Evolutionary conservation across 2,113 vertebrate species (phyloP), one percentile per base, ranked within the genome.

Genomic region (Microtus richardsoni): DNA sequence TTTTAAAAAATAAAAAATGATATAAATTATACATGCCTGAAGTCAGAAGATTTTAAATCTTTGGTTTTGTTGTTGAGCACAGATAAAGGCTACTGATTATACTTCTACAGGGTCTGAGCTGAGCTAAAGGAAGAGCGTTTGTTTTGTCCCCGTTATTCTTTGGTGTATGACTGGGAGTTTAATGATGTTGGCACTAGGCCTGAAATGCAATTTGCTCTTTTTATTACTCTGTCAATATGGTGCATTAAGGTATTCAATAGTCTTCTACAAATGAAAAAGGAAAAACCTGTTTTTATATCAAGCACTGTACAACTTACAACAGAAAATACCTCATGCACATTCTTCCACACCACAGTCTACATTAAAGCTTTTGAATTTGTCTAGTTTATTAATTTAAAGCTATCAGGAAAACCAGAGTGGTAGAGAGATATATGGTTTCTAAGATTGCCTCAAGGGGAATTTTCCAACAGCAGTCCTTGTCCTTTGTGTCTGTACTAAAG

Each of bases 211-310:
- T 99, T 98, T 98, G 93, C 97, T 98, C 97, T 98, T 99, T 98
- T 98, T 99, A 98, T 99, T 98, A 98, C 97, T 99, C 97, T 98
- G 98, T 98, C 98, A 98, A 98, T 99, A 98, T 98, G 97, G 95
- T 97, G 90, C 98, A 98, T 99, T 99, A 98, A 98, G 97, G 96
- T 95, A 96, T 91, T 98, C 97, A 97, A 97, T 94, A 98, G 94
- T 95, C 66, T 98, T 98, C 88, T 4, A 97, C 98, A 98, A 98
- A 98, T 96, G 95, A 94, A 97, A 97, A 98, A 98, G 84, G 49
- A 92, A 96, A 97, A 97, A 49, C 6, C 41, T 11, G 86, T 71
- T 97, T 98, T 98, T 97, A 98, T 98, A 98, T 93, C 64, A 97
- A 94, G 87, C 82, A 95, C 95, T 0, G 1, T 70, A 89, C 95